Conservation (phyloP, 2,797 vertebrate genomes). For the Ataeniobius toweri region DNA sequence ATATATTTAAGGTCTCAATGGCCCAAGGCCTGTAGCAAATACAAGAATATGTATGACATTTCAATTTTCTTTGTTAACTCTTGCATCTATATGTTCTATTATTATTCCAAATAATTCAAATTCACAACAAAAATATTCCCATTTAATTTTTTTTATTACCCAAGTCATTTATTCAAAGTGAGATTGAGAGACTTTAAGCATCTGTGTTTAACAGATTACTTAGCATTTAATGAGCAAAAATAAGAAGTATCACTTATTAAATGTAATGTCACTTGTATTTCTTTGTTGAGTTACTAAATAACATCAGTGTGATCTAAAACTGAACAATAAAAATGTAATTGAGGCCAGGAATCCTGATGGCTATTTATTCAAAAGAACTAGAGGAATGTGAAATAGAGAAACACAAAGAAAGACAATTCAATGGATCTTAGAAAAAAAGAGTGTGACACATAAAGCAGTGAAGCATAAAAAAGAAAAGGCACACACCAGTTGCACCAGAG, state of each 20-base stretch:
- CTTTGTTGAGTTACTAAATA: background rate
- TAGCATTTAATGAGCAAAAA: background rate
- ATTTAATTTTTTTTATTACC: background rate
- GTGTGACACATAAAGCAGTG: background rate
- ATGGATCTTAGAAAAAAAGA: background rate
- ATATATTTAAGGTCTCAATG: background rate
- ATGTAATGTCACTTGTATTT: background rate
- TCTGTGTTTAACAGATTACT: background rate
- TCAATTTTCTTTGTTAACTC: background rate
- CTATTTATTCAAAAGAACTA: background rate
- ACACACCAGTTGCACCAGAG: conserved; percentile 11
- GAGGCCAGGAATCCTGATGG: background rate
- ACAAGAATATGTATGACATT: background rate
- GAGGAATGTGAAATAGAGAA: background rate
- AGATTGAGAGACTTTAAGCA: background rate
- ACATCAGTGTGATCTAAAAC: background rate
- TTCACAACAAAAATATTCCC: background rate
- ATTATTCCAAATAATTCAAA: background rate
- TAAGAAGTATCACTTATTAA: background rate
- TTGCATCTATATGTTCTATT: background rate
- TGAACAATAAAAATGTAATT: background rate
- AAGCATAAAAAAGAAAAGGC: background rate
- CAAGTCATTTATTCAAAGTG: background rate
- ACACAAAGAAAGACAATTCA: background rate
- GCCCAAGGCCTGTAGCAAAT: background rate